A percentile compares a stretch with the other conserved stretches of the same genome.
phyloP scores from a whole-genome alignment of 2,113 vertebrate species.

The Triplophysa siluroides region DNA sequence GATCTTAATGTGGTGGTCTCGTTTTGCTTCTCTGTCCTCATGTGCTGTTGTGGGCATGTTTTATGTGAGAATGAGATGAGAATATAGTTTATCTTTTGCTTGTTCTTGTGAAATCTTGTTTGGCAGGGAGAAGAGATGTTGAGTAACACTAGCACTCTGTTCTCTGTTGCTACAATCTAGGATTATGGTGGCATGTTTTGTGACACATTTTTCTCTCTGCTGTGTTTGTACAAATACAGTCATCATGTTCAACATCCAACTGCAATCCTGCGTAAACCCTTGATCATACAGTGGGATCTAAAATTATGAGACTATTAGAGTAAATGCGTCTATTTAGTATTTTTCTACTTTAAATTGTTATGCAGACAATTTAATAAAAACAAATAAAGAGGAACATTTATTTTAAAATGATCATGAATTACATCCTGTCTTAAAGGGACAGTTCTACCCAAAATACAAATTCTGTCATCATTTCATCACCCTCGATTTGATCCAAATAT shows the following conservation, averaged over 20 bases:
- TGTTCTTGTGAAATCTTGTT: conserved; percentile 31
- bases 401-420: neutral
- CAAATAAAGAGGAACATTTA: neutral
- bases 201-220: conserved; percentile 8
- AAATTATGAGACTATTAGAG: neutral
- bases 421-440: neutral
- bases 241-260: neutral
- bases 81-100: conserved; percentile 18
- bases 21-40: neutral
- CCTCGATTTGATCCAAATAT: no score
- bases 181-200: neutral
- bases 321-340: neutral
- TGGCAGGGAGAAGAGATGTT: conserved; percentile 14
- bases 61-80: neutral
- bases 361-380: neutral
- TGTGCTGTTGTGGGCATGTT: no score
- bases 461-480: no score
- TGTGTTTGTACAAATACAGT: neutral
- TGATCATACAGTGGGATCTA: neutral
- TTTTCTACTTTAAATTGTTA: neutral
- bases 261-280: no score
- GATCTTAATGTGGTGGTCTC: neutral
- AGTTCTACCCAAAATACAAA: no score
- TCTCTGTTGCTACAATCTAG: neutral
- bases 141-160: conserved; percentile 2